Base-by-base conservation (phyloP, 2,113 vertebrate species). In the Tetrax tetrax region DNA sequence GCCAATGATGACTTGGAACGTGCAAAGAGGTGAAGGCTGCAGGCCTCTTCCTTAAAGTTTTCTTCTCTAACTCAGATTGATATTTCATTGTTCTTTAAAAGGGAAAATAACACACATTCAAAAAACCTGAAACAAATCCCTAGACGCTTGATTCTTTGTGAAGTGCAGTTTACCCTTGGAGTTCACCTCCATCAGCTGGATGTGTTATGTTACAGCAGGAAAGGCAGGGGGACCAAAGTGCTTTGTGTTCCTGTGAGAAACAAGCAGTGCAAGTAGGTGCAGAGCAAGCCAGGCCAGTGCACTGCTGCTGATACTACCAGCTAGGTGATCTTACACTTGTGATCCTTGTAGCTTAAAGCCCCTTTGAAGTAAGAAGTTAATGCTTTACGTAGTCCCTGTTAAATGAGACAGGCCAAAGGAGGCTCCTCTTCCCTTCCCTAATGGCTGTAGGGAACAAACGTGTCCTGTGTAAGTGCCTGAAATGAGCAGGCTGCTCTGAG, bases 1-100 rank as follows among this genome's bases (percentile, higher is more conserved):
- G 99, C 99, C 96, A 99, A 99, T 11, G 99, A 99, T 8, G 99
- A 99, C 98, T 98, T 99, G 97, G 99, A 99, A 96, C 98, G 99
- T 95, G 99, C 99, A 22, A 99, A 99, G 94, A 99, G 99, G 99
- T 99, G 91, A 96, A 27, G 54, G 53, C 89, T 83, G 38, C 68
- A 80, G 43, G 33, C 6, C 20, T 14, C 33, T 57, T 48, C 76
- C 57, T 70, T 54, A 21, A 9, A 18, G 3, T 38, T 65, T 14
- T 6, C 24, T 75, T 54, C 86, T 41, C 45, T 53, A 4, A 4
- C 28, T 86, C 57, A 37, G 29, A 33, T 50, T 11, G 4, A 61
- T 60, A 16, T 54, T 63, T 63, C 14, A 5, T 24, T 85, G 13
- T 5, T 82, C 54, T 22, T 68, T 33, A 47, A 74, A 37, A 79